Evolutionary conservation across 92 coral and sea anemone genomes (phyloP), one percentile per base, ranked within the genome.

Genomic region (Siderastrea siderea): DNA sequence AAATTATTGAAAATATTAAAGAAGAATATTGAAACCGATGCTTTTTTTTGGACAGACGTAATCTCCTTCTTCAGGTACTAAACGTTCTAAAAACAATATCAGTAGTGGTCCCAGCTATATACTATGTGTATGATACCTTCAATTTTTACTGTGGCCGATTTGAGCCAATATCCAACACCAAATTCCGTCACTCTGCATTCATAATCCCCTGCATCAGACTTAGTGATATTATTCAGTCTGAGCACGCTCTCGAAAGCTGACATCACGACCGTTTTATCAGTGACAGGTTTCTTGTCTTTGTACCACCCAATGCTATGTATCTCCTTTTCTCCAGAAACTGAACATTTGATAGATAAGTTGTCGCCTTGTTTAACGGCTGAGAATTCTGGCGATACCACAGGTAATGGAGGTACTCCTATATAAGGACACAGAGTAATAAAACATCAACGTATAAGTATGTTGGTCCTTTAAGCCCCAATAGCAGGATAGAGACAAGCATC

Each of bases 111-210:
- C 7, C 15, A 7, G 6, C 45, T 8, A 26, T 26, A 26, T 26
- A 26, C 38, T 26, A 26, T 26, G 38, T 26, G 38, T 26, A 26
- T 26, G 38, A 26, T 38, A 84, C 87, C 81, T 74, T 61, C 15
- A 17, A 84, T 45, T 3, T 43, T 64, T 15, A 84, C 73, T 13
- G 80, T 59, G 5, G 53, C 81, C 50, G 74, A 11, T 48, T 63
- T 64, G 49, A 50, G 38, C 93, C 93, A 90, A 64, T 93, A 93
- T 13, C 96, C 96, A 0, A n/a, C 74, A 7, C 93, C 90, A 47
- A 71, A 76, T 49, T 83, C 67, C 26, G 57, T 86, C 16, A 86
- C 90, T 52, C 93, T 89, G 74, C 96, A 93, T 63, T 90, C 91
- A 17, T 85, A 85, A 54, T n/a, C 52, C 47, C 89, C 89, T 50